Evolutionary conservation across 2,113 vertebrate species (phyloP).

Genomic region (Platanista minor): DNA sequence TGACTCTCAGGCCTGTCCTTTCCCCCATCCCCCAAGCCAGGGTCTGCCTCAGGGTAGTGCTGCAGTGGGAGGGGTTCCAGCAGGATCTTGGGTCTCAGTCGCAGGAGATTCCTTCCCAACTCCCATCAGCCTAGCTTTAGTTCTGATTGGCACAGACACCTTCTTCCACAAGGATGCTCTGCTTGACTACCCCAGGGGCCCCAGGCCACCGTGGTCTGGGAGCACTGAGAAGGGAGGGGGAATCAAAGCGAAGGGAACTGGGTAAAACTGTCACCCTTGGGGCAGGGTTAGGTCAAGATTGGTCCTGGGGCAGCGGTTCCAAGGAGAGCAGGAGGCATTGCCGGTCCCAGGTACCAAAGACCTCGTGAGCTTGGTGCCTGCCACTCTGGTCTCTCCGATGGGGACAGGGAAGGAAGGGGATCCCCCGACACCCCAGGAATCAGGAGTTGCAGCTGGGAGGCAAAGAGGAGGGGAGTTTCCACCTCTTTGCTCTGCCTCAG

Average conservation of each 20-base stretch:
- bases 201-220: not conserved
- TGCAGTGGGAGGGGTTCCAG: not conserved
- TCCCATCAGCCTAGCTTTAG: not conserved
- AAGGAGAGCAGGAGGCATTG: not conserved
- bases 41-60: not conserved
- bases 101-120: not conserved
- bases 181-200: not conserved
- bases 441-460: not conserved
- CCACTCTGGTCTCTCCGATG: not conserved
- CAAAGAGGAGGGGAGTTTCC: not conserved
- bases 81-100: not conserved
- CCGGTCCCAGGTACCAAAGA: not conserved
- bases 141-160: not conserved
- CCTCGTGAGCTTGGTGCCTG: accelerated
- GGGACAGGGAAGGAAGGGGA: not conserved
- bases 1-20: not conserved
- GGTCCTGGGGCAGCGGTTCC: not conserved
- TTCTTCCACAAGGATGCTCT: not conserved
- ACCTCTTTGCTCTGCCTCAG: not conserved
- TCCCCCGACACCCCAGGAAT: not conserved
- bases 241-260: not conserved
- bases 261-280: not conserved
- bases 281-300: not conserved
- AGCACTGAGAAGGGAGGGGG: not conserved
- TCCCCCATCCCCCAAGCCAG: not conserved